phyloP scores from a whole-genome alignment of 2,797 vertebrate genomes.

The Cephalopachus bancanus region DNA sequence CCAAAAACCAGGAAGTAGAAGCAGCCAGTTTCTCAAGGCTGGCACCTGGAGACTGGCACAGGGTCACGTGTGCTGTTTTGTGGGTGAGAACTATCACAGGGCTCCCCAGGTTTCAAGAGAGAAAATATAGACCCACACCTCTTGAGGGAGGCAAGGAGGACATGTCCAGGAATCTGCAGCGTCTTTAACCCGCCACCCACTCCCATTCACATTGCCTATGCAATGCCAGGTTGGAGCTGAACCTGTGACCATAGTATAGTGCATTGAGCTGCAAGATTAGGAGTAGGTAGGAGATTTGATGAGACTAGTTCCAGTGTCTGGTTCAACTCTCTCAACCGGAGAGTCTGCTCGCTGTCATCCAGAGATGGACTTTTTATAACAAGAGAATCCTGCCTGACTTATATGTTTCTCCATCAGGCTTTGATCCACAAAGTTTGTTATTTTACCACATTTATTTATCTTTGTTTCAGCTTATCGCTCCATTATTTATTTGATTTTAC shows the following conservation, averaged over 20 bases:
- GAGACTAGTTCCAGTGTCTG: neutral
- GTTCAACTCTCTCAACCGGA: neutral
- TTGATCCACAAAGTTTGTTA: neutral
- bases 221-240: neutral
- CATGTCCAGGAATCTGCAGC: rapidly evolving
- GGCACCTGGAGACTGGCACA: neutral
- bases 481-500: conserved; percentile 46
- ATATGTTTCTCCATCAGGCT: neutral
- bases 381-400: neutral
- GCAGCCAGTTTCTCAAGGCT: neutral
- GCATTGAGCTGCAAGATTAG: rapidly evolving
- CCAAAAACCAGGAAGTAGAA: neutral
- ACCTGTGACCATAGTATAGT: neutral
- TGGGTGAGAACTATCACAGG: neutral
- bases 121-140: neutral
- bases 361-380: neutral
- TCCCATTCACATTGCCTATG: rapidly evolving
- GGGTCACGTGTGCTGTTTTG: neutral
- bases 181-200: neutral
- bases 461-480: neutral
- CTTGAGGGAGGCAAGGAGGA: neutral
- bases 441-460: neutral
- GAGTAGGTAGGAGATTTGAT: neutral
- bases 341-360: neutral
- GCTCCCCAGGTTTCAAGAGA: neutral